Percentiles rank a stretch among this genome's conserved stretches.
Conservation (phyloP, 1,140 invertebrate genomes). For the Anadara kagoshimensis region DNA sequence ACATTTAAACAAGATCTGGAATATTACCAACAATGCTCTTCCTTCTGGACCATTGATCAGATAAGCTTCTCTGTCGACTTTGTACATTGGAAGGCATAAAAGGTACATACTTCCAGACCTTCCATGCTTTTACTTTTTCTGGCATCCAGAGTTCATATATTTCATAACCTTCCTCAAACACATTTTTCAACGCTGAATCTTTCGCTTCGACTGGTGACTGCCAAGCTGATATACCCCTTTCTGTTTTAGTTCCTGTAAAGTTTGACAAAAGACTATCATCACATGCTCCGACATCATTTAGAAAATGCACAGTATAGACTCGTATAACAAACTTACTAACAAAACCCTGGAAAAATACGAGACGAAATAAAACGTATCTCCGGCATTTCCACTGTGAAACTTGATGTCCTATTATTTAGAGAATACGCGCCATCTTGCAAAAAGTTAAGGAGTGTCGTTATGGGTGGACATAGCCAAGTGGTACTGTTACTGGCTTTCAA, state of each 20-base stretch:
- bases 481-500: no score
- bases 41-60: constrained; percentile 11
- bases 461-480: no score
- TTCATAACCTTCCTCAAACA: constrained; percentile 8
- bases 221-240: constrained; percentile 12
- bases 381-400: no score
- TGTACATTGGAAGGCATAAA: constrained; percentile 11
- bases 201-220: not conserved
- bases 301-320: not conserved
- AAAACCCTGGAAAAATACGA: not conserved
- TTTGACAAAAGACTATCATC: not conserved
- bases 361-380: no score
- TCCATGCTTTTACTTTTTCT: constrained; percentile 7
- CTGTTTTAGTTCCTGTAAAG: constrained; percentile 11
- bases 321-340: not conserved
- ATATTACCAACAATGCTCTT: not conserved
- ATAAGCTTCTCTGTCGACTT: not conserved
- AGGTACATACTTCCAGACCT: constrained; percentile 8
- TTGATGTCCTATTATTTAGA: no score
- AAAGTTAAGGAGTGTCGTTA: no score
- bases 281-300: not conserved
- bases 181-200: not conserved
- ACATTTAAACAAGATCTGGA: not conserved
- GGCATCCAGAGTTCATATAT: constrained; percentile 18
- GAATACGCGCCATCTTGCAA: no score